Conservation (phyloP, 2,113 vertebrate species). For the Mesitornis unicolor region DNA sequence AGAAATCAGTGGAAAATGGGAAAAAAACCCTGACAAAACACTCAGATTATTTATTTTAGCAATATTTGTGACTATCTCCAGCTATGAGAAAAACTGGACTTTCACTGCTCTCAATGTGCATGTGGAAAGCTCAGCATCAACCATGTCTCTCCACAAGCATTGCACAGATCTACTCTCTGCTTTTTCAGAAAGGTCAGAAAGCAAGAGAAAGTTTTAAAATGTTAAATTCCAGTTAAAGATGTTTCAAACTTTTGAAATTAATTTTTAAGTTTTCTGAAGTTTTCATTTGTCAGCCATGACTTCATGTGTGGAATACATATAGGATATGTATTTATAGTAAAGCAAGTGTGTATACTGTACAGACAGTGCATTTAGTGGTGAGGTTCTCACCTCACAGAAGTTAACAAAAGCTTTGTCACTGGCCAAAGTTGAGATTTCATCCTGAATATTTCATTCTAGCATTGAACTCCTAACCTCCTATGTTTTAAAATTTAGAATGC, state of each 20-base stretch:
- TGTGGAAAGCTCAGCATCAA: not conserved
- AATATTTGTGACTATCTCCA: not conserved
- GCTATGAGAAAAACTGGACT: not conserved
- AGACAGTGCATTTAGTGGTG: not conserved
- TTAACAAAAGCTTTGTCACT: not conserved
- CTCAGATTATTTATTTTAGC: not conserved
- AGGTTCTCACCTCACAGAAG: not conserved
- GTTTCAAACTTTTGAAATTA: not conserved
- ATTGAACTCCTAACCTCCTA: not conserved
- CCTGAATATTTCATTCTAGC: not conserved
- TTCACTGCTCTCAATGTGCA: not conserved
- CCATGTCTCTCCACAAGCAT: not conserved
- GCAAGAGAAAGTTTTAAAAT: not conserved
- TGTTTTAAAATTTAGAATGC: not conserved
- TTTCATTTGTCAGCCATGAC: not conserved
- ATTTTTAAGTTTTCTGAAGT: not conserved
- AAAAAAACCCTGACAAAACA: not conserved
- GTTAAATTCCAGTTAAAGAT: not conserved
- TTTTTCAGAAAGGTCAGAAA: not conserved
- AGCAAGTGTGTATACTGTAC: not conserved
- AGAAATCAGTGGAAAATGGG: not conserved
- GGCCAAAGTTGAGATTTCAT: not conserved
- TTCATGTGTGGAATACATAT: not conserved
- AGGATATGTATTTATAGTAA: not conserved
- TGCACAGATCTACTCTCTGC: not conserved